Base-by-base conservation (phyloP, 2,888 invertebrate species). In the Drosophila phalerata region DNA sequence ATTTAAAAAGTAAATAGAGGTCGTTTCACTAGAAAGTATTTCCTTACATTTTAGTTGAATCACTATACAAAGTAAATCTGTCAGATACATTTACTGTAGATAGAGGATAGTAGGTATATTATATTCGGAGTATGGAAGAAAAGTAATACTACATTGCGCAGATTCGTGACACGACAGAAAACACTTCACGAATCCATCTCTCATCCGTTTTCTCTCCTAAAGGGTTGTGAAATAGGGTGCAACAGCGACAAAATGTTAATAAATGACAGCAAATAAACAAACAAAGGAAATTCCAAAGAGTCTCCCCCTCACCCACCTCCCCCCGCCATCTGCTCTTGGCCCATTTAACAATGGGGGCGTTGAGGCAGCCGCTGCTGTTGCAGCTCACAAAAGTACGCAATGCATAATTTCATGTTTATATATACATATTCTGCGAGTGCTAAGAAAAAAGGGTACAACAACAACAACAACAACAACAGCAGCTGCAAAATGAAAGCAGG, bases 401-500 rank as follows among this genome's bases (percentile, higher is more conserved):
- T 70, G 81, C 76, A 73, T 79, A 73, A 68, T 76, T 73, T 73
- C 15, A 56, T 57, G 57, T 76, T 71, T 30, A 32, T 32, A 28
- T 40, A 28, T 52, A 52, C 51, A 63, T 61, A 78, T 65, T 73
- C 56, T 65, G 74, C 17, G 47, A 61, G 87, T 56, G 81, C 48
- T 30, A 80, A 69, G 65, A 60, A 79, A 77, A 62, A 69, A 49
- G 51, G 45, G n/a, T n/a, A n/a, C 47, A 67, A 43, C 38, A 47
- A 8, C 47, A 68, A 49, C 32, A 65, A 48, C 48, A 72, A 60
- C 47, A 25, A 30, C 32, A 73, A 19, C 51, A 62, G 63, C 62
- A 67, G 66, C 65, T 78, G 68, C 68, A 68, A 76, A 76, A 81
- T 55, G 65, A 76, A 81, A 67, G 79, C 85, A 88, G 84, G 81